Evolutionary conservation across 30 jellyfish, hydroid and myxozoan species (phyloP).

Genomic region (Hydractinia echinata): DNA sequence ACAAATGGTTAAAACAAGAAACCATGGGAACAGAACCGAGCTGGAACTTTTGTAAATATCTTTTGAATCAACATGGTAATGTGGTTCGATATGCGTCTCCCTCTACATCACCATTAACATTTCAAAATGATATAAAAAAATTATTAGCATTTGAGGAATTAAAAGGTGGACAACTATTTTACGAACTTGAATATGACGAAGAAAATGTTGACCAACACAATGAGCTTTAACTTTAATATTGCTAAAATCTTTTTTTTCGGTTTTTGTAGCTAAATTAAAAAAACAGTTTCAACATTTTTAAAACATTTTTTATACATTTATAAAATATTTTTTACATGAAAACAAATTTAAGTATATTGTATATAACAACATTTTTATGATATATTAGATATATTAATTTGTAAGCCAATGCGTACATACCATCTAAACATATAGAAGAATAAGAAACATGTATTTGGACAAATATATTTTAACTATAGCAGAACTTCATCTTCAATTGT

Average conservation of each 20-base stretch:
- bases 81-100: conserved; percentile 49
- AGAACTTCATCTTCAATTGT: no score
- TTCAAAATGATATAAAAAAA: conserved; percentile 46
- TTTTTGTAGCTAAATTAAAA: not conserved
- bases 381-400: no score
- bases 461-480: no score
- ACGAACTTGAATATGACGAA: not conserved
- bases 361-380: no score
- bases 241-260: not conserved
- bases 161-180: not conserved
- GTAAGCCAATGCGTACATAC: no score
- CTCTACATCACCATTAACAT: conserved; percentile 47
- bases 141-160: conserved; percentile 24
- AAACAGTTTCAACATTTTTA: not conserved
- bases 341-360: not conserved
- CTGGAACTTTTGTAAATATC: conserved; percentile 81
- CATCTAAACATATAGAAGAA: no score
- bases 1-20: conserved; percentile 49
- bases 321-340: not conserved
- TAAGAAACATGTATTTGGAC: no score
- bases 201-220: not conserved
- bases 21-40: conserved; percentile 56
- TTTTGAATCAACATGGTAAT: conserved; percentile 50
- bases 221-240: not conserved
- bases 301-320: not conserved